Conservation (phyloP, 2,797 vertebrate species). For the Eulemur mongoz region DNA sequence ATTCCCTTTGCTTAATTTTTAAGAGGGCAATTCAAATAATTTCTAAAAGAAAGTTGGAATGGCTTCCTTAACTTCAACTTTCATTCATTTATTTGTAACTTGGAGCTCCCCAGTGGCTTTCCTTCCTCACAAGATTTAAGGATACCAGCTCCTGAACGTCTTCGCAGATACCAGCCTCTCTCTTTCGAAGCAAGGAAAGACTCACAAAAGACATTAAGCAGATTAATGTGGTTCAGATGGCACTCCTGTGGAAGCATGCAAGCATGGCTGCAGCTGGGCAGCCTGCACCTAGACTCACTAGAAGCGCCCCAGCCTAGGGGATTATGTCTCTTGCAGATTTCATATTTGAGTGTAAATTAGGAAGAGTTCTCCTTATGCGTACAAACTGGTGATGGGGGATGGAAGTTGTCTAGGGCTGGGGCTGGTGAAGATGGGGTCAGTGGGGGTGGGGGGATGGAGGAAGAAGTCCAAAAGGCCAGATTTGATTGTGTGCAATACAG, state of each 20-base stretch:
- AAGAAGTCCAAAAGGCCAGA: constrained; percentile 47
- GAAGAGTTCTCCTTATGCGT: not conserved
- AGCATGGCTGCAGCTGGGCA: constrained; percentile 37
- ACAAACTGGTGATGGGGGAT: constrained; percentile 19
- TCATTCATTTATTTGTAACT: constrained; percentile 33
- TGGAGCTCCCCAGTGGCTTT: not conserved
- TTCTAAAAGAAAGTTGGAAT: constrained; percentile 5
- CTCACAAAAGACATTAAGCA: constrained; percentile 71
- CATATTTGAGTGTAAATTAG: constrained; percentile 69
- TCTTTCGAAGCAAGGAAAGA: constrained; percentile 35
- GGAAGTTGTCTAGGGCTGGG: not conserved
- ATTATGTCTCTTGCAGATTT: constrained; percentile 58
- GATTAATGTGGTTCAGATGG: constrained; percentile 57
- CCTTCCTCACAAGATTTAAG: constrained; percentile 28
- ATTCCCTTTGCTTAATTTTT: constrained; percentile 4
- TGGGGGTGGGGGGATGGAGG: not conserved
- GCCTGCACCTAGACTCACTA: not conserved
- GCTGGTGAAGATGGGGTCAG: not conserved
- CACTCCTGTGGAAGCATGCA: not conserved
- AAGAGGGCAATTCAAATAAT: constrained; percentile 30
- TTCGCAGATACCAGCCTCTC: not conserved
- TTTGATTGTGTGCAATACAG: constrained; percentile 86
- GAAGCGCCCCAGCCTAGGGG: not conserved
- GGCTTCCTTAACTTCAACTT: constrained; percentile 35
- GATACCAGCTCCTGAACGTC: not conserved